Evolutionary conservation across 2,113 vertebrate species (phyloP), one percentile per base, ranked within the genome.

Genomic region (Anser cygnoides): DNA sequence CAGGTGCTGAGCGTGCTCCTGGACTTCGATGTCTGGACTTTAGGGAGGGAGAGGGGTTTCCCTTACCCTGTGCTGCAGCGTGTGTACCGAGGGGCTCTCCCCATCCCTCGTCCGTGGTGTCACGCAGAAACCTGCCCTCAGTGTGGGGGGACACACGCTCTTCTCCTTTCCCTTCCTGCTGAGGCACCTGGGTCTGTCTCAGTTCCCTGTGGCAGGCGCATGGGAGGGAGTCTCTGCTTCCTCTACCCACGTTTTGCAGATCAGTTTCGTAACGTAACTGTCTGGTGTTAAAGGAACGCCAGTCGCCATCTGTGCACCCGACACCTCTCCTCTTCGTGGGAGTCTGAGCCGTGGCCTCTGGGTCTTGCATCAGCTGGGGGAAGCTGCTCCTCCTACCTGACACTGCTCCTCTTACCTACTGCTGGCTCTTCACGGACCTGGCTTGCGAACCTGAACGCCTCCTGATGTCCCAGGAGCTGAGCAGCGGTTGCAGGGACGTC

Each of bases 11-110:
- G 19, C 2, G 0, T 54, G 52, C 28, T 82, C 11, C 39, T 72
- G 29, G 12, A 3, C 26, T 63, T 57, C 29, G 4, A 6, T 58
- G 39, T 16, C 44, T 13, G 14, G 0, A 0, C 46, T 41, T 8
- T 54, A 33, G 28, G 33, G 63, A 72, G 14, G 1, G 3, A 50
- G 44, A 26, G 49, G 9, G 12, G 8, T 28, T 82, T 57, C 43
- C 55, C 14, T n/a, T 29, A 35, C 9, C 33, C 21, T 68, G 37
- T 28, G 20, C 52, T 41, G 61, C 41, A 26, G 28, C 16, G 2
- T 8, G 15, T 20, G 4, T 21, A 1, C 41, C n/a, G 3, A 2
- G 5, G 44, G 52, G 14, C 39, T 57, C 61, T 80, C 54, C 62
- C 28, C 6, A 8, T 16, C 41, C 67, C 20, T 58, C 7, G 0